These are phyloP conservation scores for Capricornis sumatraensis DNA, from an alignment of 2,113 vertebrate species.

Conservation along the genomic window DNA sequence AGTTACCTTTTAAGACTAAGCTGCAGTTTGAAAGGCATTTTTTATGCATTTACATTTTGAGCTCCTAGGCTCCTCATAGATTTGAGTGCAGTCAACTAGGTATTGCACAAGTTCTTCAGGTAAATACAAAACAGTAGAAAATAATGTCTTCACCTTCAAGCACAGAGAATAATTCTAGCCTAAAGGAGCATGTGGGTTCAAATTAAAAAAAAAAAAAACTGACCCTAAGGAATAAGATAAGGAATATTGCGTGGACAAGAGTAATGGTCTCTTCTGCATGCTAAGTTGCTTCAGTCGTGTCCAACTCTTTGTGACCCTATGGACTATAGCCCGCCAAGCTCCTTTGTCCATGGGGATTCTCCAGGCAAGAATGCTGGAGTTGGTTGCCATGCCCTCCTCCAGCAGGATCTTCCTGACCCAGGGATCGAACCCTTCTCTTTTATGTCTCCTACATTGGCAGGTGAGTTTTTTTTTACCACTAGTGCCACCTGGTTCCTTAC, in stretches of 20 bases:
- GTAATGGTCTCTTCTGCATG: background rate
- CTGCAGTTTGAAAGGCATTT: background rate
- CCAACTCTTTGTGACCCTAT: background rate
- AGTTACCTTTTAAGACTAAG: background rate
- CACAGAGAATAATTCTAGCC: background rate
- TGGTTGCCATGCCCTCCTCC: background rate
- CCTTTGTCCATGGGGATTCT: background rate
- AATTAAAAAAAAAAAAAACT: background rate
- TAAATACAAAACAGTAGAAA: background rate
- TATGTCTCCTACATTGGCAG: background rate
- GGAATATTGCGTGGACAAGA: background rate
- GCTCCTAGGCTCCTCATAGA: background rate
- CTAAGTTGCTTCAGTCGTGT: background rate
- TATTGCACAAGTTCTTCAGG: background rate
- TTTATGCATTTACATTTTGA: background rate
- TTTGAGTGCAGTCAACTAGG: background rate
- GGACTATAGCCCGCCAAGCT: background rate
- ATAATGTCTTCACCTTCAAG: background rate
- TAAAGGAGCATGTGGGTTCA: background rate
- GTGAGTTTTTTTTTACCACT: background rate
- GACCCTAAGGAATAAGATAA: background rate
- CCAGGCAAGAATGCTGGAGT: background rate
- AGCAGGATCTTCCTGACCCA: background rate
- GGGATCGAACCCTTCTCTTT: background rate
- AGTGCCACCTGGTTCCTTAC: background rate